phyloP scores from a whole-genome alignment of 2,888 invertebrate species.

The Drosophila multiciliata region DNA sequence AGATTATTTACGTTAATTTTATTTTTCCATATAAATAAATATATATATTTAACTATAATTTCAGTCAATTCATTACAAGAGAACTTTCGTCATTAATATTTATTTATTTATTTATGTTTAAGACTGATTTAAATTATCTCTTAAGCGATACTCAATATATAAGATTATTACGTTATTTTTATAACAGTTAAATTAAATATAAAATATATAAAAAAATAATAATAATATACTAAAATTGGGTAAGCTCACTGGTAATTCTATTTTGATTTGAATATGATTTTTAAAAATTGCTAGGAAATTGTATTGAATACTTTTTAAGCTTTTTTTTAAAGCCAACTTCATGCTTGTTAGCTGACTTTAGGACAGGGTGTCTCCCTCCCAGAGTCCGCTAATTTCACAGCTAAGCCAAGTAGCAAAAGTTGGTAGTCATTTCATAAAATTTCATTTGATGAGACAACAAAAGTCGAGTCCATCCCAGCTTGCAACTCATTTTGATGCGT shows the following conservation, averaged over 20 bases:
- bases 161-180: not conserved
- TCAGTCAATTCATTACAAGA: not conserved
- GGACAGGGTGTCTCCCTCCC: not conserved
- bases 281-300: not conserved
- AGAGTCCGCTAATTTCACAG: slow-evolving; percentile 43
- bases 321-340: slow-evolving; percentile 24
- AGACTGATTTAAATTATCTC: not conserved
- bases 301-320: not conserved
- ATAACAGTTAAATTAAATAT: not conserved
- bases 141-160: not conserved
- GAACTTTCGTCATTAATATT: not conserved
- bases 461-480: slow-evolving; percentile 41
- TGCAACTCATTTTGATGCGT: slow-evolving; percentile 62
- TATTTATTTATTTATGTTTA: not conserved
- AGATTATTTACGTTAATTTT: too few species aligned
- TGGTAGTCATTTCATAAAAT: slow-evolving; percentile 73
- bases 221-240: not conserved
- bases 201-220: not conserved
- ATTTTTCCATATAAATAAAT: too few species aligned
- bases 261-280: not conserved
- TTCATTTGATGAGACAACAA: slow-evolving; percentile 63
- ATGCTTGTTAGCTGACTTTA: not conserved
- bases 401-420: slow-evolving; percentile 49
- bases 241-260: not conserved
- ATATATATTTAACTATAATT: not conserved